Evolutionary conservation across 1,140 invertebrate species (phyloP).

Genomic region (Cherax quadricarinatus): DNA sequence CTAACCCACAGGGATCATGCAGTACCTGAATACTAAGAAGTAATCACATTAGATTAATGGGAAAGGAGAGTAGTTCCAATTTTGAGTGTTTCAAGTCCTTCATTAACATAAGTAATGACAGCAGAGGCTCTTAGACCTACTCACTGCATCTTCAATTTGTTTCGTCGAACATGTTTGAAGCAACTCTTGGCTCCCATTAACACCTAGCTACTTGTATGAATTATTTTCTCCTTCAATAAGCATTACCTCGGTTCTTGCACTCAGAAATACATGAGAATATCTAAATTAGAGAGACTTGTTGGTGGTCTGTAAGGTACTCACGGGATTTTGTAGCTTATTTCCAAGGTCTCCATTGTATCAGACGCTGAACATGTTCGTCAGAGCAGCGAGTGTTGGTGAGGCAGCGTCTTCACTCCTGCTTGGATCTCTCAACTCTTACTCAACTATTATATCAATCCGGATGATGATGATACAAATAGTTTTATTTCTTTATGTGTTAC

Average conservation of each 20-base stretch:
- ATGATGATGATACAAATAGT: no score
- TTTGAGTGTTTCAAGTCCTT: no score
- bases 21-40: no score
- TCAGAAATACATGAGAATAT: not conserved
- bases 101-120: no score
- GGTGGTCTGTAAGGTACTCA: not conserved
- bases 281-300: not conserved
- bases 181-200: not conserved
- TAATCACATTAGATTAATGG: no score
- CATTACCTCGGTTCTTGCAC: not conserved
- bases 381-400: not conserved
- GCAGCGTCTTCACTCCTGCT: not conserved
- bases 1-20: no score
- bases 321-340: slow-evolving; percentile 10
- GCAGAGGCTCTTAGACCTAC: no score
- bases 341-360: not conserved
- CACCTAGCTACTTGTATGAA: not conserved
- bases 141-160: not conserved
- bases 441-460: no score
- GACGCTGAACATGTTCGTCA: not conserved
- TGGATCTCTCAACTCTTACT: no score
- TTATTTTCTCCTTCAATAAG: not conserved
- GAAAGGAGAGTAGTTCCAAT: no score
- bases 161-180: not conserved
- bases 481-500: no score